These are phyloP conservation scores for Austrolebias charrua DNA, from an alignment of 2,797 vertebrate genomes.

Conservation along the genomic window DNA sequence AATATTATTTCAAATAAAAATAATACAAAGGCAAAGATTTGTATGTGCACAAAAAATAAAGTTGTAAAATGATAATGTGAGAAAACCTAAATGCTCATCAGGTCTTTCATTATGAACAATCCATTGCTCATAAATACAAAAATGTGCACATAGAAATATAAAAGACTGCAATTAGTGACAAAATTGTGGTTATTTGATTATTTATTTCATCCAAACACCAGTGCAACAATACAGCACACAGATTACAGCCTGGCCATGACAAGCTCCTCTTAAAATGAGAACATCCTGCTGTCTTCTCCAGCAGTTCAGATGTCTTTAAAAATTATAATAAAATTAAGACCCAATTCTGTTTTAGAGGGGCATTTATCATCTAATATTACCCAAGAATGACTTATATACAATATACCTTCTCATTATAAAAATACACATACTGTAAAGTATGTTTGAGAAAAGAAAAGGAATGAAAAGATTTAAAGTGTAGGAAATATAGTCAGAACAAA, in stretches of 20 bases:
- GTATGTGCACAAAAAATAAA: conserved; percentile 87
- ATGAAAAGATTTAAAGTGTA: conserved; percentile 5
- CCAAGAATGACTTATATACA: background rate
- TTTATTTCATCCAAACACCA: background rate
- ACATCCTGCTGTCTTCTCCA: background rate
- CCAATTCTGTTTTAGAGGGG: background rate
- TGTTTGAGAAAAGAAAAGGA: background rate
- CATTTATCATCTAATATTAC: background rate
- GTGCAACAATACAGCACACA: conserved; percentile 7
- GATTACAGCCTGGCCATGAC: conserved; percentile 6
- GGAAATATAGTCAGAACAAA: conserved; percentile 21
- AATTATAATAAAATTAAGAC: conserved; percentile 1
- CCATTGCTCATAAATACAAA: conserved; percentile 41
- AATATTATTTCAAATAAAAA: conserved; percentile 89
- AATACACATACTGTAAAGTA: background rate
- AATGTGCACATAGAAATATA: conserved; percentile 21
- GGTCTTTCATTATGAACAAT: background rate
- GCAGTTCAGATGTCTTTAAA: background rate
- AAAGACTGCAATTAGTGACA: conserved; percentile 17
- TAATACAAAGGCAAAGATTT: conserved; percentile 88
- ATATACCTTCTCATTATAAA: background rate
- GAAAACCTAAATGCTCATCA: conserved; percentile 68
- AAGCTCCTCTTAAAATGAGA: conserved; percentile 5
- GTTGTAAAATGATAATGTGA: conserved; percentile 87
- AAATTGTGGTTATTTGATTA: conserved; percentile 2